These are phyloP conservation scores for Colostygia pectinataria DNA, from an alignment of 2,888 invertebrate species.

Conservation along the genomic window DNA sequence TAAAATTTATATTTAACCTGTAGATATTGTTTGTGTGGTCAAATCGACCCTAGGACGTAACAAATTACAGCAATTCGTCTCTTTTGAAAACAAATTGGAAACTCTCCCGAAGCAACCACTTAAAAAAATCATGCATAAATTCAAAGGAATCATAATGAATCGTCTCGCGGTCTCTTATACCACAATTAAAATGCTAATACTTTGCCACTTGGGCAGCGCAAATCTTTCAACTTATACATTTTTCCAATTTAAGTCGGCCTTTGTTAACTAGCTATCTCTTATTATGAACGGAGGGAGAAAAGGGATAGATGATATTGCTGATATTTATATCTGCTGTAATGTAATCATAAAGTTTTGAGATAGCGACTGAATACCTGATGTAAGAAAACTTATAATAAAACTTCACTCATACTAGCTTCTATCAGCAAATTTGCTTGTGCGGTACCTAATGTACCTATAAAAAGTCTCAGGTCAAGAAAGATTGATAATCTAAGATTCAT, in stretches of 20 bases:
- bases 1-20: no score
- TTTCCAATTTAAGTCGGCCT: conserved; percentile 62
- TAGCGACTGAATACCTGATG: conserved; percentile 23
- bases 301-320: conserved; percentile 28
- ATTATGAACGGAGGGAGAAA: conserved; percentile 39
- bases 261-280: conserved; percentile 50
- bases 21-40: no score
- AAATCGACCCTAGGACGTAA: background rate
- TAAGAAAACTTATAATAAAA: conserved; percentile 12
- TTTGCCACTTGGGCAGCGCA: conserved; percentile 53
- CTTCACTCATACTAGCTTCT: conserved; percentile 4
- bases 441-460: no score
- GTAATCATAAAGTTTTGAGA: conserved; percentile 29
- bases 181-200: conserved; percentile 68
- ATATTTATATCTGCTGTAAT: conserved; percentile 32
- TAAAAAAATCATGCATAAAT: conserved; percentile 44
- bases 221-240: conserved; percentile 63
- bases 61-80: conserved; percentile 5
- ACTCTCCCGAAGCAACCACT: conserved; percentile 20
- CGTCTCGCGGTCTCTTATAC: conserved; percentile 40
- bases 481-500: no score
- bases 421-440: background rate
- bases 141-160: conserved; percentile 46
- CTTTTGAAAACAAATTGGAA: conserved; percentile 7
- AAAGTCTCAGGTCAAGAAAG: no score